These are phyloP conservation scores for Drosophila aldrichi DNA, from an alignment of 2,888 invertebrate genomes.

Conservation along the genomic window DNA sequence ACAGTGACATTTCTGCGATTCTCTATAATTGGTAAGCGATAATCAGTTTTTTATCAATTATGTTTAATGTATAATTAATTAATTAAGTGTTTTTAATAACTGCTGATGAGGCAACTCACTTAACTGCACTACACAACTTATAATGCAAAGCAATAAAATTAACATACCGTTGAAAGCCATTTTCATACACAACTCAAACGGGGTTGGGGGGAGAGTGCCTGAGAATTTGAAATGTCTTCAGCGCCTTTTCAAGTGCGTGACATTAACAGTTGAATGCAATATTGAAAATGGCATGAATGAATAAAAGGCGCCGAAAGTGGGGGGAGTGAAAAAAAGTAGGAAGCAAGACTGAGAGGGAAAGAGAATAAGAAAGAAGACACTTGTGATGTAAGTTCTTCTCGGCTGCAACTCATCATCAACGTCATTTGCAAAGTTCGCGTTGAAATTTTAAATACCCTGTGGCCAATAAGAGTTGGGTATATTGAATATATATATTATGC, in stretches of 20 bases:
- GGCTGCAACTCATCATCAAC: slow-evolving; percentile 61
- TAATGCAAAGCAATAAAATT: slow-evolving; percentile 27
- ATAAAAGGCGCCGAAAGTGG: slow-evolving; percentile 5
- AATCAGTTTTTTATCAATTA: background rate
- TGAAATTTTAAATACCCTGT: slow-evolving; percentile 21
- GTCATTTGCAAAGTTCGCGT: slow-evolving; percentile 57
- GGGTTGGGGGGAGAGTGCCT: background rate
- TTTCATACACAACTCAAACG: slow-evolving; percentile 1
- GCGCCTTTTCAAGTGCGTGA: slow-evolving; percentile 49
- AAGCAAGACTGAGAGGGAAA: background rate
- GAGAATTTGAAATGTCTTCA: slow-evolving; percentile 43
- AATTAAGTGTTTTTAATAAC: background rate
- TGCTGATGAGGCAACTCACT: slow-evolving; percentile 13
- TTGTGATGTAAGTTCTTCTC: slow-evolving; percentile 24
- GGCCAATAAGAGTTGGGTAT: background rate
- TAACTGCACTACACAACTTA: slow-evolving; percentile 1
- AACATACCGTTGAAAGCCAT: slow-evolving; percentile 27
- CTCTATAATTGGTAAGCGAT: background rate
- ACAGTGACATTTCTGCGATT: background rate
- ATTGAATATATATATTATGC: background rate
- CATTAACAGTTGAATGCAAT: slow-evolving; percentile 64
- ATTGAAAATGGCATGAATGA: slow-evolving; percentile 57
- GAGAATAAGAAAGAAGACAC: slow-evolving; percentile 8
- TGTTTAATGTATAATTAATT: background rate
- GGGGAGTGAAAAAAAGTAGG: background rate